These are phyloP conservation scores for Gadopsis bispinosus DNA, from an alignment of 2,797 vertebrate species.

Conservation along the genomic window DNA sequence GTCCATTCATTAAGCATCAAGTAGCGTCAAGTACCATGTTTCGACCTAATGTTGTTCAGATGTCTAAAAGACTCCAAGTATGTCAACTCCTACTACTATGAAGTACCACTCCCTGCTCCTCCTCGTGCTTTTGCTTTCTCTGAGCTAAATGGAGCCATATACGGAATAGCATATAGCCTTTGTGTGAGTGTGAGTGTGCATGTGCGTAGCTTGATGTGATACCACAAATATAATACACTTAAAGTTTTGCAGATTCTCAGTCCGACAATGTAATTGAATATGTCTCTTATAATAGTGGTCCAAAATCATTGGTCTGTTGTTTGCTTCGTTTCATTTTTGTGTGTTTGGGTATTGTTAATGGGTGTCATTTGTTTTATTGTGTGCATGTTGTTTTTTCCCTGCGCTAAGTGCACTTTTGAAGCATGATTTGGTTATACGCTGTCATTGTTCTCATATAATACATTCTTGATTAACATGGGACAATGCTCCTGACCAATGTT, in stretches of 20 bases:
- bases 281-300: slow-evolving; percentile 1
- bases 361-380: slow-evolving; percentile 30
- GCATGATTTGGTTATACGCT: slow-evolving; percentile 14
- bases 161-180: slow-evolving; percentile 48
- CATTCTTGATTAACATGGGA: slow-evolving; percentile 4
- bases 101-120: slow-evolving; percentile 29
- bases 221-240: slow-evolving; percentile 21
- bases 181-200: slow-evolving; percentile 20
- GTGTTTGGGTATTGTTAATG: slow-evolving; percentile 23
- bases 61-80: slow-evolving; percentile 37
- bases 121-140: slow-evolving; percentile 36
- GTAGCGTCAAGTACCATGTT: slow-evolving; percentile 23
- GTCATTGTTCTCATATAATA: slow-evolving; percentile 24
- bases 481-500: slow-evolving; percentile 1
- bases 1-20: slow-evolving; percentile 56
- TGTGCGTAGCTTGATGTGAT: slow-evolving; percentile 14
- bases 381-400: slow-evolving; percentile 12
- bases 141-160: slow-evolving; percentile 57
- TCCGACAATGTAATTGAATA: slow-evolving; percentile 12
- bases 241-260: slow-evolving; percentile 9
- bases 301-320: slow-evolving; percentile 35
- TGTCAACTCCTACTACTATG: slow-evolving; percentile 40
- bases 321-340: slow-evolving; percentile 33
- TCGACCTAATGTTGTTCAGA: slow-evolving; percentile 43
- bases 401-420: slow-evolving; percentile 19